Evolutionary conservation across 2,113 vertebrate species (phyloP), one percentile per base, ranked within the genome.

Genomic region (Oryzias melastigma): DNA sequence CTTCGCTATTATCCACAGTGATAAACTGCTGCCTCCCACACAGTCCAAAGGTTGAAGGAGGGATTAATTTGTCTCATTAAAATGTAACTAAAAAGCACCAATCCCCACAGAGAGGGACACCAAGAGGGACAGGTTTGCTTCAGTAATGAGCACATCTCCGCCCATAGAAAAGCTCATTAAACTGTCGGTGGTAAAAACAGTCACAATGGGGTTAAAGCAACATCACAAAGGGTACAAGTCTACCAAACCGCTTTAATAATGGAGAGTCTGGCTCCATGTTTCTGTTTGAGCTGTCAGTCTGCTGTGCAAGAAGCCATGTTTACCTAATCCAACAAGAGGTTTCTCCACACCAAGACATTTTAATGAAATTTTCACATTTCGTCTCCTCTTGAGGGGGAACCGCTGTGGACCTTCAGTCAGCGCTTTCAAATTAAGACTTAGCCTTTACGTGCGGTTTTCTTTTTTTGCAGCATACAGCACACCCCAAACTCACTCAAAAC

Each of bases 1-100:
- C 53, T 52, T 66, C 42, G 46, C 45, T 18, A 18, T 54, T 72
- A 73, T 71, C 64, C 49, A 45, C 29, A 24, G 48, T 71, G 65
- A 81, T 61, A 63, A 71, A 60, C 49, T 62, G 60, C 53, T 35
- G 50, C 70, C 71, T 65, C 71, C 71, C 52, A 72, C 64, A 68
- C 69, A 66, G 73, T 50, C 44, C 78, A 63, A 70, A 65, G 52
- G 42, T 49, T 69, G 58, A 49, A 59, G 44, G 60, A 62, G 61
- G 65, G 72, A 85, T 75, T 77, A 76, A 85, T 77, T 72, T 73
- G 77, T 77, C 68, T 85, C 74, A 85, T 86, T 87, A 83, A 73
- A 82, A n/a, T 65, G 61, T 71, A 75, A 70, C 68, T 80, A 65
- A 58, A 62, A 58, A 63, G 40, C 35, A 73, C 65, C 54, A 46